Base-by-base conservation (phyloP, 2,113 vertebrate species). In the Tragelaphus scriptus region DNA sequence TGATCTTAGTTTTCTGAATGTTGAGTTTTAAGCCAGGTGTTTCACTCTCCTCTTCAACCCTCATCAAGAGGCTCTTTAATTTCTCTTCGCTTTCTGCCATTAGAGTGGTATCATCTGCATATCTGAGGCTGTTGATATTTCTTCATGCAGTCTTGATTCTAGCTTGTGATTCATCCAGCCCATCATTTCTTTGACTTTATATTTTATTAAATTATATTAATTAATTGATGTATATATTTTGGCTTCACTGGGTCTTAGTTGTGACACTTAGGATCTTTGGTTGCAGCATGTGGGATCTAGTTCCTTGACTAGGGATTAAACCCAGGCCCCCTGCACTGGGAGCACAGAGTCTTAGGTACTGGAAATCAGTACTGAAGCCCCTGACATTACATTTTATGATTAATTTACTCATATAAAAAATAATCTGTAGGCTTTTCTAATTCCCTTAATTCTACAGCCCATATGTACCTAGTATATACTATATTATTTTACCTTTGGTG, bases 361-460 rank as follows among this genome's bases (percentile, higher is more conserved):
- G 19, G 5, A 23, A n/a, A 19, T 71, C n/a, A 23, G 17, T 71
- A 68, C 65, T 36, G n/a, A 36, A 71, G n/a, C 23, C 19, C 9
- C 68, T 71, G 68, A 71, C 68, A 71, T 94, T 79, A 87, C 23
- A 87, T 81, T 90, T 55, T 92, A 49, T 85, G 36, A 87, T 85
- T 85, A 82, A 94, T 90, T 87, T 75, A 88, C 51, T 93, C 80
- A 63, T 80, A 80, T 47, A 12, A 4, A 88, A 97, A 88, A 88
- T 79, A 93, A 75, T 63, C 23, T 93, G 13, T 84, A 87, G 30
- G 75, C 2, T 85, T 96, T 95, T 95, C 51, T 68, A 92, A 95
- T 96, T 81, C 44, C 21, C 84, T 87, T 96, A 86, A 87, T 89
- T 89, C 63, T 77, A 82, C 40, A 90, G 7, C 21, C 56, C 23